Percentiles rank a stretch among this genome's conserved stretches.
Evolutionary conservation across 2,113 vertebrate species (phyloP).

Genomic region (Syngnathus floridae): DNA sequence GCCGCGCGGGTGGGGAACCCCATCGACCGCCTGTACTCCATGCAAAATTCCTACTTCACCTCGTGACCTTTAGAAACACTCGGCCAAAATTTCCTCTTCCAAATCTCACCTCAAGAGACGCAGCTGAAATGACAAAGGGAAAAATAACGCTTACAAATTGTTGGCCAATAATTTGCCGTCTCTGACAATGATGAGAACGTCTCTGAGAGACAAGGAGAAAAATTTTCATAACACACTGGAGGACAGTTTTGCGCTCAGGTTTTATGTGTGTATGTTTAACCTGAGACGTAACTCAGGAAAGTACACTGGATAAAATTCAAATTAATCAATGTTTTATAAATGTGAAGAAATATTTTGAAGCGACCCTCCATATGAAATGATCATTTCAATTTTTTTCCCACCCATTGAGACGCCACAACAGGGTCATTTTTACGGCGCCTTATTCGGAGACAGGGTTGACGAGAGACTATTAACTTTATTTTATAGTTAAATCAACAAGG

Average conservation of each 20-base stretch:
- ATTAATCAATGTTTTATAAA: slow-evolving; percentile 9
- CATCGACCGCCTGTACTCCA: slow-evolving; percentile 87
- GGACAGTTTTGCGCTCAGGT: slow-evolving; percentile 63
- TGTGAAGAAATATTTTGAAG: slow-evolving; percentile 9
- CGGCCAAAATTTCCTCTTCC: slow-evolving; percentile 37
- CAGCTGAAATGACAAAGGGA: slow-evolving; percentile 52
- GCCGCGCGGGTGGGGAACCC: slow-evolving; percentile 81
- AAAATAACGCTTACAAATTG: slow-evolving; percentile 35
- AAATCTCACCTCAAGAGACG: slow-evolving; percentile 58
- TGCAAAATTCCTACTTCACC: slow-evolving; percentile 91
- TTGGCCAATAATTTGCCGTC: slow-evolving; percentile 27
- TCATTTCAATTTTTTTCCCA: slow-evolving; percentile 14
- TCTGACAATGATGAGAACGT: slow-evolving; percentile 43
- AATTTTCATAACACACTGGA: slow-evolving; percentile 38
- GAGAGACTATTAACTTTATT: slow-evolving; percentile 41
- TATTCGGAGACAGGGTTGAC: slow-evolving; percentile 68
- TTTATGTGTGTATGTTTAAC: slow-evolving; percentile 58
- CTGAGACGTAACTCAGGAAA: slow-evolving; percentile 62
- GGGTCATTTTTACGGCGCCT: slow-evolving; percentile 58
- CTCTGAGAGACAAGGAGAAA: slow-evolving; percentile 58
- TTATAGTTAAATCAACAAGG: slow-evolving; percentile 40
- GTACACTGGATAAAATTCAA: slow-evolving; percentile 38
- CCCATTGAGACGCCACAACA: slow-evolving; percentile 44
- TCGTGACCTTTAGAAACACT: slow-evolving; percentile 77
- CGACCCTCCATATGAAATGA: slow-evolving; percentile 19